Conservation (phyloP, 2,113 vertebrate species). For the Epinephelus lanceolatus region DNA sequence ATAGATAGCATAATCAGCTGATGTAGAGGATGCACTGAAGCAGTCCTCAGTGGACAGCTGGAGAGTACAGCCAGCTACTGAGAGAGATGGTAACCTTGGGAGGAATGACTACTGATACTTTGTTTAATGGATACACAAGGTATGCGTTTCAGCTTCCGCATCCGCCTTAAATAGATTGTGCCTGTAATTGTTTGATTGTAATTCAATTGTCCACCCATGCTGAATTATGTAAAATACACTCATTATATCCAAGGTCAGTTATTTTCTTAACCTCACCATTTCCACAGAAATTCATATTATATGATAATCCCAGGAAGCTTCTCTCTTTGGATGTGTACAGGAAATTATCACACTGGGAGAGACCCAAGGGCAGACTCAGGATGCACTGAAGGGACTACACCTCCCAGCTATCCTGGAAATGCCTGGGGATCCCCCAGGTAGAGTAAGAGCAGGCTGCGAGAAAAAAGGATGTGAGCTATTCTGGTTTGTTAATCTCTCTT, state of each 20-base stretch:
- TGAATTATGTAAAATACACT: neutral
- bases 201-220: neutral
- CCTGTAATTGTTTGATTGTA: conserved; percentile 43
- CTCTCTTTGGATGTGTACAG: conserved; percentile 4
- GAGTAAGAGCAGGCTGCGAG: neutral
- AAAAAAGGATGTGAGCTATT: neutral
- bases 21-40: conserved; percentile 82
- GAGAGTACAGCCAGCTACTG: conserved; percentile 67
- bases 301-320: conserved; percentile 3
- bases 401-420: conserved; percentile 1
- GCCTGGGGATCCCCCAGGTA: neutral
- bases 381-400: conserved; percentile 27
- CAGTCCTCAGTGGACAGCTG: conserved; percentile 78
- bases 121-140: conserved; percentile 60
- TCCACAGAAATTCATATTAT: neutral
- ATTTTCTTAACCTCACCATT: conserved; percentile 7
- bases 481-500: neutral
- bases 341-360: neutral
- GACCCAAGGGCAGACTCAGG: neutral
- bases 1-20: conserved; percentile 87
- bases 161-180: conserved; percentile 35
- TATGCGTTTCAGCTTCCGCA: conserved; percentile 44
- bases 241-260: neutral
- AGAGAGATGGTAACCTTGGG: conserved; percentile 80
- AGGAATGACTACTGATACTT: conserved; percentile 72